Base-by-base conservation (phyloP, 2,113 vertebrate species). In the Chaetodon trifascialis region DNA sequence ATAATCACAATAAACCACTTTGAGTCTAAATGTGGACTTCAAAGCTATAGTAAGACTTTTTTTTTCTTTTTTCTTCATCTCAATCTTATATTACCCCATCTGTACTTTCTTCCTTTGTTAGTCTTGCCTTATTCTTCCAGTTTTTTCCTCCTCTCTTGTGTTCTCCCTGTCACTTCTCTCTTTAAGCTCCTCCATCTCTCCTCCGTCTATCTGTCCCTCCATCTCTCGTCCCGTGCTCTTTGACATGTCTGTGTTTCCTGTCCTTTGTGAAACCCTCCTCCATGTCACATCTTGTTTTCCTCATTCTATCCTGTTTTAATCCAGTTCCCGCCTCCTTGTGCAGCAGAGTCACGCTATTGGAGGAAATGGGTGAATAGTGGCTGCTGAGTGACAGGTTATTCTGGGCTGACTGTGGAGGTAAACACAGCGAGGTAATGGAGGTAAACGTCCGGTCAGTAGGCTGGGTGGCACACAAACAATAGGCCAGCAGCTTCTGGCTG, bases 201-300 rank as follows among this genome's bases (percentile, higher is more conserved):
- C 46, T 66, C 7, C 44, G 21, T 82, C 59, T 91, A 87, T 91
- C 90, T 65, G 42, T 58, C 59, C 64, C 73, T 90, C 64, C 90
- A 90, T 92, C 89, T 90, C 82, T 78, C 58, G 42, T 86, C 52
- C 60, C 59, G 65, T 56, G 86, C 83, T 90, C 75, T 55, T 23
- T 81, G 79, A 89, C 92, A 91, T 93, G 91, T 91, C 91, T 87
- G 84, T 60, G 87, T 92, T 94, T 93, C 92, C 92, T 88, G 90
- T 73, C 89, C 87, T 93, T 93, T 93, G 88, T 93, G 86, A 87
- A 91, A 87, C 69, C 78, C 90, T 85, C 85, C 83, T 91, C 75
- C 84, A 87, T 80, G 91, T 93, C 90, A 94, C 88, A 93, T 94
- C 88, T 93, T 94, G 93, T 94, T 94, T 93, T 93, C 86, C 91